Evolutionary conservation across 2,888 invertebrate genomes (phyloP), one percentile per base, ranked within the genome.

Genomic region (Brenthis hecate): DNA sequence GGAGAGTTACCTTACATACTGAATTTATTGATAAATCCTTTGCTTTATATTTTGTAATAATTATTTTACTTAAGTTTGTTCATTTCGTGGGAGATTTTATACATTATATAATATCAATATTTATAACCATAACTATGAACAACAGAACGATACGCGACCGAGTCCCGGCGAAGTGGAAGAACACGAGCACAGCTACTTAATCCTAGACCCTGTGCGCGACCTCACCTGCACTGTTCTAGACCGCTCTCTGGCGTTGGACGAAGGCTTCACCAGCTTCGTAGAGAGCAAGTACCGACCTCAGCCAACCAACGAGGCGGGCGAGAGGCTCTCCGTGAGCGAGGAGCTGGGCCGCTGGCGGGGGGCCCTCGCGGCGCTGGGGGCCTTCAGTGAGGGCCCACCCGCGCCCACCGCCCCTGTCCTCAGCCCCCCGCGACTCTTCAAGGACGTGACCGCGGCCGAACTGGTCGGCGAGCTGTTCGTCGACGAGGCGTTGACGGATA

Each of bases 401-500:
- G 68, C 68, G 64, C 66, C 63, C 55, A 32, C 64, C 60, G 56
- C 70, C 61, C 56, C 65, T 67, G 64, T 58, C 60, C 16, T 53
- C 16, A 53, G 55, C 65, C 65, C 68, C 72, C 71, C 73, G 67
- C 71, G 72, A 68, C 69, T 73, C 58, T 62, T 73, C 53, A 68
- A 67, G 28, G 73, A 71, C 55, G 70, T 70, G 69, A 72, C 72
- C 65, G 75, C 75, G 69, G 75, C 73, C 71, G 80, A 76, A 14
- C 81, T 85, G 47, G 60, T 70, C 53, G 90, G 91, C 1, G 85
- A 85, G 73, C 77, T 86, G 72, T 76, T 88, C 65, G 74, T 87
- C 28, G 82, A 84, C 50, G 89, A 92, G 71, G 83, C 86, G 70
- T 80, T 88, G 77, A 92, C 92, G 51, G 90, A 92, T 70, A 91